Conservation (phyloP, 2,888 invertebrate species). For the Dysmachus trigonus region DNA sequence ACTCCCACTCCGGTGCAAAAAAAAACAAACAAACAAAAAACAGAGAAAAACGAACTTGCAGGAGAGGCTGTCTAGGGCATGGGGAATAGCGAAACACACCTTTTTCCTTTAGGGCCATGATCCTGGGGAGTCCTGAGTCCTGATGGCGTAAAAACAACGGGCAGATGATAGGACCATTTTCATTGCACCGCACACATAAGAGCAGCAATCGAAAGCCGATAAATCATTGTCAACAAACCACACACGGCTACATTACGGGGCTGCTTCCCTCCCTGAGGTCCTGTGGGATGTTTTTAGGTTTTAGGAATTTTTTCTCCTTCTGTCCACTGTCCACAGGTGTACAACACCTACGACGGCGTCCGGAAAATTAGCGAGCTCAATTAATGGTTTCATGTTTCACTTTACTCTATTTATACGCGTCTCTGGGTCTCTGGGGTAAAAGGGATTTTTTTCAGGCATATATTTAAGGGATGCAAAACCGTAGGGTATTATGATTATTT, state of each 20-base stretch:
- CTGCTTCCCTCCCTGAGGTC: neutral
- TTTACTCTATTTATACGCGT: neutral
- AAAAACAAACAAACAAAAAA: neutral
- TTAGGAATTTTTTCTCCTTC: neutral
- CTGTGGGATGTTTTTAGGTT: neutral
- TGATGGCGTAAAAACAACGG: neutral
- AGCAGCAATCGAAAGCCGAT: constrained; percentile 45
- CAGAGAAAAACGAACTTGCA: neutral
- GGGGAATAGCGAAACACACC: neutral
- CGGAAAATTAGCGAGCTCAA: neutral
- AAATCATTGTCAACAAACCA: constrained; percentile 48
- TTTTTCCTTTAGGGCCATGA: neutral
- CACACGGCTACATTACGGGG: neutral
- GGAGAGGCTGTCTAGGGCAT: neutral
- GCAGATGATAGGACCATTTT: neutral
- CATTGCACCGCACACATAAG: constrained; percentile 37
- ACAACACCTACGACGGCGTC: neutral
- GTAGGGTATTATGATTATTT: neutral
- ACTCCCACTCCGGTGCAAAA: neutral
- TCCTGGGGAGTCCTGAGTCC: neutral
- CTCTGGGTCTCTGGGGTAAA: neutral
- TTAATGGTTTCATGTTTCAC: neutral
- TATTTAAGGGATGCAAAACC: neutral
- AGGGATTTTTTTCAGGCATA: neutral
- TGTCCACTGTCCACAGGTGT: no score